Evolutionary conservation across 2,888 invertebrate genomes (phyloP), one percentile per base, ranked within the genome.

Genomic region (Bugulina stolonifera): DNA sequence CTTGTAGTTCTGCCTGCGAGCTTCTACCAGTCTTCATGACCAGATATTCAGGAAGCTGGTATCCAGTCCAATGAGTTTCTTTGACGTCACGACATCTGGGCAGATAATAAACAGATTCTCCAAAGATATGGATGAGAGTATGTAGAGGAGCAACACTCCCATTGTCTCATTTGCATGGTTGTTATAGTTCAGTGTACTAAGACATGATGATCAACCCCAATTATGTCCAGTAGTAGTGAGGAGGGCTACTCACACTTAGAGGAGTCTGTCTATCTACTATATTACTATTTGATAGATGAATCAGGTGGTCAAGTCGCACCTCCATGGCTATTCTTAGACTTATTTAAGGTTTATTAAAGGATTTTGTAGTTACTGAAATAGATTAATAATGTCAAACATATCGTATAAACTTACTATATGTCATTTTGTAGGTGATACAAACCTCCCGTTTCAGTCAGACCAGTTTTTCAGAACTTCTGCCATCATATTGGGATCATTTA

Each of bases 401-500:
- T n/a, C n/a, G n/a, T n/a, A n/a, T n/a, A n/a, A n/a, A n/a, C n/a
- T n/a, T n/a, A n/a, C n/a, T n/a, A 43, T 43, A 18, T 43, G 10
- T 72, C 74, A 74, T 35, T 78, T 85, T 86, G 58, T 79, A 88
- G 88, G 88, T 74, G 89, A 89, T 77, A 32, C 32, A 5, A 54
- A 27, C 35, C 82, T 90, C 74, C 89, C 89, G 0, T 83, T 86
- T 76, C 85, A 86, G 0, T 78, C 87, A 73, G 89, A 89, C 77
- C 85, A 86, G 71, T 86, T 89, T 76, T 77, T 89, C 1, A 88
- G 88, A 78, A 88, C 87, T 76, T 79, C 87, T 58, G 85, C 88
- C 75, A 81, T 86, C 90, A 93, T 94, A 85, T 80, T 92, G 80
- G 87, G 88, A 71, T 89, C 93, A 73, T 89, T 94, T 75, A 74